These are phyloP conservation scores for Scaptodrosophila lebanonensis DNA, from an alignment of 1,140 invertebrate genomes.

Conservation along the genomic window DNA sequence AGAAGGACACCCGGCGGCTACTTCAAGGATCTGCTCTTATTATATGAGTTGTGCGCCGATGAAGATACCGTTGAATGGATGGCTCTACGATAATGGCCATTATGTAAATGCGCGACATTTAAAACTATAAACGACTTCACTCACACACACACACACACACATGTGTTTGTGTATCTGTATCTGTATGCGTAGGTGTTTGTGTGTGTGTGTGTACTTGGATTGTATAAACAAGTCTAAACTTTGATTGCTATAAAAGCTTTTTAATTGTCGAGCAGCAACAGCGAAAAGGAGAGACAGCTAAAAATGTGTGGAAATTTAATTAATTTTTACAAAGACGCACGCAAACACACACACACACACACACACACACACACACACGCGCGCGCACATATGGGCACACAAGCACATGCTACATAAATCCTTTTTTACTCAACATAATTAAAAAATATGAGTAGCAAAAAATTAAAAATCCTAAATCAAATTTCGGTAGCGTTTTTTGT, in stretches of 20 bases:
- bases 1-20: conserved; percentile 51
- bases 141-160: too few relatives aligned
- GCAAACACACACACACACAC: conserved; percentile 23
- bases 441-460: conserved; percentile 75
- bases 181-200: background rate
- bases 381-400: conserved; percentile 13
- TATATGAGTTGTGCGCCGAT: too few relatives aligned
- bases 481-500: conserved; percentile 42
- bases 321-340: conserved; percentile 67
- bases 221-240: too few relatives aligned
- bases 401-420: conserved; percentile 54
- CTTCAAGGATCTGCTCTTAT: too few relatives aligned
- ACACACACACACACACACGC: background rate
- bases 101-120: conserved; percentile 55
- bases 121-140: conserved; percentile 63
- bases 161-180: too few relatives aligned
- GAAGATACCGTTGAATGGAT: too few relatives aligned
- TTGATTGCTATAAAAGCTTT: conserved; percentile 72
- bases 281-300: conserved; percentile 35
- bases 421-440: conserved; percentile 75
- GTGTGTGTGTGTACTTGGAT: too few relatives aligned
- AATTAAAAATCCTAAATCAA: conserved; percentile 77
- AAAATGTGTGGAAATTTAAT: conserved; percentile 73
- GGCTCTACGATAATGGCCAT: too few relatives aligned
- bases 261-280: conserved; percentile 50